Conservation (phyloP, 1,140 invertebrate species). For the Diploscapter pachys region DNA sequence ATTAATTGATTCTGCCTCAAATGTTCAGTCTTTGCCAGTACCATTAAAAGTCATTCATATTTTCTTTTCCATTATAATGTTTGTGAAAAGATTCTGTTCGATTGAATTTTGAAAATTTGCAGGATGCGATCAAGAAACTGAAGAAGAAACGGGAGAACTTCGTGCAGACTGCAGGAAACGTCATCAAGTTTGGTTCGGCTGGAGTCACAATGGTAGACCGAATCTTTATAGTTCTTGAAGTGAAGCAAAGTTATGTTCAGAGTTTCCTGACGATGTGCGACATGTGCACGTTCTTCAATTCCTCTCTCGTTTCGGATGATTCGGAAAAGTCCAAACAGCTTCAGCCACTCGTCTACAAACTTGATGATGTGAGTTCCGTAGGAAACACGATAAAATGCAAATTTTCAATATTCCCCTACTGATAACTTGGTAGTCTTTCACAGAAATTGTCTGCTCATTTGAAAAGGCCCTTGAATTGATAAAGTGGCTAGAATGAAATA, state of each 20-base stretch:
- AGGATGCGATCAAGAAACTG: slow-evolving; percentile 62
- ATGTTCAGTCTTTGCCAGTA: background rate
- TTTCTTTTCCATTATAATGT: slow-evolving; percentile 25
- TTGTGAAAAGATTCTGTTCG: background rate
- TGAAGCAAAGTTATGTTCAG: slow-evolving; percentile 61
- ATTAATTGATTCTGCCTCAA: too few species aligned
- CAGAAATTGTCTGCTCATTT: too few species aligned
- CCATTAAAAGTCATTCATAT: slow-evolving; percentile 30
- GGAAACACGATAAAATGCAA: slow-evolving; percentile 49
- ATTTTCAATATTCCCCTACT: too few species aligned
- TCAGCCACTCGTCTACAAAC: slow-evolving; percentile 72
- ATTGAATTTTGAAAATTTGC: slow-evolving; percentile 18
- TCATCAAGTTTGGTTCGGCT: slow-evolving; percentile 66
- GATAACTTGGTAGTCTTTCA: too few species aligned
- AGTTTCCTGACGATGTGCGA: slow-evolving; percentile 92
- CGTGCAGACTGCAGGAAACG: slow-evolving; percentile 69
- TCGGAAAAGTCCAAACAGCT: slow-evolving; percentile 57
- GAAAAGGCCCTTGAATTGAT: too few species aligned
- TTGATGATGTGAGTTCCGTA: background rate
- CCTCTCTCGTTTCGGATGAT: slow-evolving; percentile 71
- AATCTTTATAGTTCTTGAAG: slow-evolving; percentile 28
- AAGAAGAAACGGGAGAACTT: slow-evolving; percentile 72
- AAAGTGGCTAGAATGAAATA: too few species aligned
- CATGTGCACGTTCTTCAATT: slow-evolving; percentile 87
- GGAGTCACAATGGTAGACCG: slow-evolving; percentile 66